Evolutionary conservation across 2,113 vertebrate species (phyloP).

Genomic region (Triplophysa dalaica): DNA sequence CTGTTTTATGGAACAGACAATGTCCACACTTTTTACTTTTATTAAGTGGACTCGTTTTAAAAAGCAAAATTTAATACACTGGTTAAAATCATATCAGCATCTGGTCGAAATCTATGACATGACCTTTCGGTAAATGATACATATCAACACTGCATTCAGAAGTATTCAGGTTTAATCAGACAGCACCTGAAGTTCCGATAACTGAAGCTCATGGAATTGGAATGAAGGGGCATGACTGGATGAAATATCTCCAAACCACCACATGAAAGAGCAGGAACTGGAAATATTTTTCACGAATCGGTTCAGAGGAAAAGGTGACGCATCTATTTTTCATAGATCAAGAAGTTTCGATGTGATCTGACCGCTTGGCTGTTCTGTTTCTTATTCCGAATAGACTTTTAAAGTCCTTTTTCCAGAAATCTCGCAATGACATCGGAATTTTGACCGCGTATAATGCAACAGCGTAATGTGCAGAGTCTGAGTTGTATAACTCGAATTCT

Average conservation of each 20-base stretch:
- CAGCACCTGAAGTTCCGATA: not conserved
- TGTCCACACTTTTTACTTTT: too few species aligned
- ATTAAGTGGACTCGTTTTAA: too few species aligned
- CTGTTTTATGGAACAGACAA: too few species aligned
- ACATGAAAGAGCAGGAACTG: not conserved
- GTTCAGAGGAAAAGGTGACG: conserved; percentile 2
- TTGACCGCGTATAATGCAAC: not conserved
- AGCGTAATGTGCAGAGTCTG: not conserved
- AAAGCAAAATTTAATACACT: too few species aligned
- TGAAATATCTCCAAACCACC: not conserved
- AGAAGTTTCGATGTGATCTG: not conserved
- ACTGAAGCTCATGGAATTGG: not conserved
- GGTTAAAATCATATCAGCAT: not conserved
- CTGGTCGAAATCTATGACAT: not conserved
- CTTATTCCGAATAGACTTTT: conserved; percentile 12
- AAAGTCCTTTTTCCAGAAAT: conserved; percentile 11
- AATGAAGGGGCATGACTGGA: not conserved
- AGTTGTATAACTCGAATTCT: not conserved
- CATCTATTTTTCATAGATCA: not conserved
- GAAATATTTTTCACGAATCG: not conserved
- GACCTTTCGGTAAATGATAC: not conserved
- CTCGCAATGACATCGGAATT: not conserved
- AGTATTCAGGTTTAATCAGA: not conserved
- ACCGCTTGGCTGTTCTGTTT: not conserved
- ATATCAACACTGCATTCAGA: not conserved